These are phyloP conservation scores for Paracanthobrama guichenoti DNA, from an alignment of 2,113 vertebrate species.

Conservation along the genomic window DNA sequence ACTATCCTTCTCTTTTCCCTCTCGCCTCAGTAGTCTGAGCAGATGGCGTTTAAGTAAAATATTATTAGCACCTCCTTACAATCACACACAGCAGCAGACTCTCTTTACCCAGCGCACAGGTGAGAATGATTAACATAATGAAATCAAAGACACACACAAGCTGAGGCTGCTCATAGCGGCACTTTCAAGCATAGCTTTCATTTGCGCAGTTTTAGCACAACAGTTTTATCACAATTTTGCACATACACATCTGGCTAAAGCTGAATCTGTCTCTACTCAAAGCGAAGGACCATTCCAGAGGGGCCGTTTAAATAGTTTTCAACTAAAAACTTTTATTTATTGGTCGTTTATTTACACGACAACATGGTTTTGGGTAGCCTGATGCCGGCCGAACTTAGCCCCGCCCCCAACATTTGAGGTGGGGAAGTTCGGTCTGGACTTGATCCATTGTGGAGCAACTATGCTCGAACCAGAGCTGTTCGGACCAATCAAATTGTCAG, in stretches of 20 bases:
- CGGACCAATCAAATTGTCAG: too few relatives aligned
- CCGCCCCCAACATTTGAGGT: too few relatives aligned
- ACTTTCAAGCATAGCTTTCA: not conserved
- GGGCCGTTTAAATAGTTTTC: too few relatives aligned
- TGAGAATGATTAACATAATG: conserved; percentile 62
- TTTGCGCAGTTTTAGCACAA: not conserved
- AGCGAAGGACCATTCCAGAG: not conserved
- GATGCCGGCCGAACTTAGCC: too few relatives aligned
- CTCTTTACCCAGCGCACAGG: conserved; percentile 42
- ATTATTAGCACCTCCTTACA: conserved; percentile 71
- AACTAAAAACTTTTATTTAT: too few relatives aligned
- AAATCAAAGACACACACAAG: conserved; percentile 63
- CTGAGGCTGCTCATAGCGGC: conserved; percentile 18
- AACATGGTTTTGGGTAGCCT: too few relatives aligned
- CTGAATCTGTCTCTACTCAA: not conserved
- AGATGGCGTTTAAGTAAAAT: conserved; percentile 78
- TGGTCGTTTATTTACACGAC: too few relatives aligned
- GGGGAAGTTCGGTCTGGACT: too few relatives aligned
- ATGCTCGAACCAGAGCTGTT: too few relatives aligned
- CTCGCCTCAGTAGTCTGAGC: conserved; percentile 60
- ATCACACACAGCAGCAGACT: conserved; percentile 34
- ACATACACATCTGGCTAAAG: not conserved
- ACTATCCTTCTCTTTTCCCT: conserved; percentile 64
- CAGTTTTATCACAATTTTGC: not conserved
- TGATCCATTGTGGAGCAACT: too few relatives aligned